Evolutionary conservation across 1,140 invertebrate species (phyloP).

Genomic region (Dryas iulia): DNA sequence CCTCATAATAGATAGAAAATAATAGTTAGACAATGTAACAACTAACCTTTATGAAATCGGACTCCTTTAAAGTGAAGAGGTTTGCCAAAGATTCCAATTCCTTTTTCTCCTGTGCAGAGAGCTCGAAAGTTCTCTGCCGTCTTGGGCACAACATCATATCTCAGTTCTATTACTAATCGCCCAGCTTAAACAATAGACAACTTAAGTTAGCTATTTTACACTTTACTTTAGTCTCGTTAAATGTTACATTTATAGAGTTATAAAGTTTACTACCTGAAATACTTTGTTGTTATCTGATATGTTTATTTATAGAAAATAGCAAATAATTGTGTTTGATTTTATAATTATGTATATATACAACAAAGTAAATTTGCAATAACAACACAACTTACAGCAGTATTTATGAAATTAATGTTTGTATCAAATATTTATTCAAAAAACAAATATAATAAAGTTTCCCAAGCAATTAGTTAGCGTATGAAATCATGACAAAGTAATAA

Average conservation of each 20-base stretch:
- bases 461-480: not conserved
- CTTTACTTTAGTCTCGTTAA: not conserved
- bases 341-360: not conserved
- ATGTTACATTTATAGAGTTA: not conserved
- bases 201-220: constrained; percentile 1
- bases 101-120: constrained; percentile 93
- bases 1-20: not conserved
- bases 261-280: not conserved
- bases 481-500: not conserved
- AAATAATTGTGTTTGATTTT: not conserved
- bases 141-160: constrained; percentile 92
- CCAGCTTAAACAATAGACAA: constrained; percentile 81
- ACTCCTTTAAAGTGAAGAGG: constrained; percentile 88
- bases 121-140: constrained; percentile 96
- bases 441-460: not conserved
- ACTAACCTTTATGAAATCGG: constrained; percentile 87
- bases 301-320: not conserved
- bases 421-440: not conserved
- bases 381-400: not conserved
- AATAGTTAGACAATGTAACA: not conserved
- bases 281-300: not conserved
- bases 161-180: constrained; percentile 89
- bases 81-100: constrained; percentile 84
- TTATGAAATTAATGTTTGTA: not conserved
- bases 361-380: not conserved